These are phyloP conservation scores for Gobiocypris rarus DNA, from an alignment of 2,113 vertebrate species.

Conservation along the genomic window DNA sequence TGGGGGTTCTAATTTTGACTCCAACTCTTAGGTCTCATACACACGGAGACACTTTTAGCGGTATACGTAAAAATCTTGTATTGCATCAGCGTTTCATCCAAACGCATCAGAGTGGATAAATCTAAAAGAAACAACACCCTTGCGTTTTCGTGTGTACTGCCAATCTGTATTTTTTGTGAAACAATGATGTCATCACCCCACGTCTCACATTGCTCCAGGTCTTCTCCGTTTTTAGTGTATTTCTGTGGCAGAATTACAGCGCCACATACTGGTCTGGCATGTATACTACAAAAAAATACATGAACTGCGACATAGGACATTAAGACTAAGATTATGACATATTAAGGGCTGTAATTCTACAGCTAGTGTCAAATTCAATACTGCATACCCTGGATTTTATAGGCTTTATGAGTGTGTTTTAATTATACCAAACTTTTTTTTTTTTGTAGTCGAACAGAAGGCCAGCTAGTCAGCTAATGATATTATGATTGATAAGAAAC, in stretches of 20 bases:
- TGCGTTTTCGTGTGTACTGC: too few species aligned
- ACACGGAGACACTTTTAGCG: too few species aligned
- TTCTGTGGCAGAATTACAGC: too few species aligned
- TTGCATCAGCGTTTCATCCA: too few species aligned
- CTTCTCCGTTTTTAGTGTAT: too few species aligned
- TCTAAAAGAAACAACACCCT: too few species aligned
- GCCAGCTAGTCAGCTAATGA: background rate
- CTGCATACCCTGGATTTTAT: background rate
- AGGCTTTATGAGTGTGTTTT: background rate
- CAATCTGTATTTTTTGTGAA: too few species aligned
- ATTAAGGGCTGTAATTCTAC: background rate
- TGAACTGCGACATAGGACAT: background rate
- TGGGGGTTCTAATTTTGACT: background rate
- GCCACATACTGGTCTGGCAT: too few species aligned
- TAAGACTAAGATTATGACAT: background rate
- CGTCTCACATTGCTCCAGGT: too few species aligned
- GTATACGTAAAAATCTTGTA: too few species aligned
- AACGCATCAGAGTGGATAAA: too few species aligned
- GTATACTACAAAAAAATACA: background rate
- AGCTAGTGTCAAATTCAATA: background rate
- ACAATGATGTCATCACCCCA: too few species aligned
- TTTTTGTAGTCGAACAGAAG: background rate
- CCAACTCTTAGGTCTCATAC: background rate
- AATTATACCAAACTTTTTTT: background rate
- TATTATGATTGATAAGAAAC: background rate